These are phyloP conservation scores for Mormoops blainvillei DNA, from an alignment of 2,113 vertebrate genomes.

Conservation along the genomic window DNA sequence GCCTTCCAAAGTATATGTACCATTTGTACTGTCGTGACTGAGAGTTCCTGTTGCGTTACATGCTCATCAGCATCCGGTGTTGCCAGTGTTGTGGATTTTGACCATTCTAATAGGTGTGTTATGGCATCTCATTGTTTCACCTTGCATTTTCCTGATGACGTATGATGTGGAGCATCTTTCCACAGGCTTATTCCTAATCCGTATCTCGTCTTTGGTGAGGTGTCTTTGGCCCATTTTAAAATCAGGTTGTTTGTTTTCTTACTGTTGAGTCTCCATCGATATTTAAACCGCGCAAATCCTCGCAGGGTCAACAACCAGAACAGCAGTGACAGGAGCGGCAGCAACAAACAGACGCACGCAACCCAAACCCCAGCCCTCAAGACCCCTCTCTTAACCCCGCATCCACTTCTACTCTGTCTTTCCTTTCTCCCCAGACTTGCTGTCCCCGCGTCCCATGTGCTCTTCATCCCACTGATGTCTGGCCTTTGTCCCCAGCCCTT, in stretches of 20 bases:
- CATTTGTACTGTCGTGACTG: not conserved
- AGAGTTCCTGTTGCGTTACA: not conserved
- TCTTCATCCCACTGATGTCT: not conserved
- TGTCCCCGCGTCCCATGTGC: not conserved
- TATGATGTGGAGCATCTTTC: not conserved
- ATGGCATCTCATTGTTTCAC: not conserved
- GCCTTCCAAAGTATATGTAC: not conserved
- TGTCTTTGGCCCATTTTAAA: not conserved
- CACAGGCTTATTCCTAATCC: not conserved
- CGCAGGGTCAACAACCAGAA: not conserved
- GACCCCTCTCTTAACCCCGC: not conserved
- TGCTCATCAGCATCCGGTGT: not conserved
- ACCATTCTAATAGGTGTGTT: not conserved
- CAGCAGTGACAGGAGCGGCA: not conserved
- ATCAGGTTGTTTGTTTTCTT: not conserved
- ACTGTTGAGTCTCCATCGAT: not conserved
- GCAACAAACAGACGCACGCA: not conserved
- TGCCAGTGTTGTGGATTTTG: not conserved
- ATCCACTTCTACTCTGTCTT: not conserved
- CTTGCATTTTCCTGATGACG: not conserved
- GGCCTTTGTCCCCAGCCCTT: not conserved
- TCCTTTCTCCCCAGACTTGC: not conserved
- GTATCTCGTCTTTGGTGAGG: not conserved
- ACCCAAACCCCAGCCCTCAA: not conserved
- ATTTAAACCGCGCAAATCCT: not conserved